phyloP scores from a whole-genome alignment of 2,113 vertebrate species.

The Hyla sarda region DNA sequence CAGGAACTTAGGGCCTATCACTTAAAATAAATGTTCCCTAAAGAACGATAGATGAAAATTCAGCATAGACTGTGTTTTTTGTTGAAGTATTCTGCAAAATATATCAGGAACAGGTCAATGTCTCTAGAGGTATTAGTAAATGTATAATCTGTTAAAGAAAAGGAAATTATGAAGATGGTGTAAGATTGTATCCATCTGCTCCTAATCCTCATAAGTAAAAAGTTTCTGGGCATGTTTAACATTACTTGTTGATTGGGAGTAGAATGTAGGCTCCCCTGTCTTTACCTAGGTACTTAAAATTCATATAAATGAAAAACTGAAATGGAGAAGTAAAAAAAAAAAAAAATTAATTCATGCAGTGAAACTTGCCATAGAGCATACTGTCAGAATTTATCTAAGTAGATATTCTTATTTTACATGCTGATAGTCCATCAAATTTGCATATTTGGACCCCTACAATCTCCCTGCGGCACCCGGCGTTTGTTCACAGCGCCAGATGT shows the following conservation, averaged over 20 bases:
- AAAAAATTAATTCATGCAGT: too few relatives aligned
- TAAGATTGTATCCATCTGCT: background rate
- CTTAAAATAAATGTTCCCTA: constrained; percentile 15
- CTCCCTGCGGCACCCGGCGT: too few relatives aligned
- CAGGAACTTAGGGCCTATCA: background rate
- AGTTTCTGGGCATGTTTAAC: background rate
- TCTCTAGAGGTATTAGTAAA: constrained; percentile 3
- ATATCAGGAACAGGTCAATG: constrained; percentile 1
- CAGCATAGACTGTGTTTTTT: background rate
- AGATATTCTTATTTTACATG: background rate
- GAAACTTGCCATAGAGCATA: background rate
- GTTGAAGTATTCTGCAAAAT: background rate
- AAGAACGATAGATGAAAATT: background rate
- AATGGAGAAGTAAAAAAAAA: background rate
- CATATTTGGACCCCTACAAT: too few relatives aligned
- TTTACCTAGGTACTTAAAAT: background rate
- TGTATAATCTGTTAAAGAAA: background rate
- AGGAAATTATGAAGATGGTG: background rate
- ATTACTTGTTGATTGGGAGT: background rate
- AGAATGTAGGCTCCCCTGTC: too few relatives aligned
- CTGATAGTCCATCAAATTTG: background rate
- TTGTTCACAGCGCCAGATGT: too few relatives aligned
- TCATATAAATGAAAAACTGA: background rate
- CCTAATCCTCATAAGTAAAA: background rate
- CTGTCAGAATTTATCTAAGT: background rate